Evolutionary conservation across 2,888 invertebrate species (phyloP).

Genomic region (Heteromyza rotundicornis): DNA sequence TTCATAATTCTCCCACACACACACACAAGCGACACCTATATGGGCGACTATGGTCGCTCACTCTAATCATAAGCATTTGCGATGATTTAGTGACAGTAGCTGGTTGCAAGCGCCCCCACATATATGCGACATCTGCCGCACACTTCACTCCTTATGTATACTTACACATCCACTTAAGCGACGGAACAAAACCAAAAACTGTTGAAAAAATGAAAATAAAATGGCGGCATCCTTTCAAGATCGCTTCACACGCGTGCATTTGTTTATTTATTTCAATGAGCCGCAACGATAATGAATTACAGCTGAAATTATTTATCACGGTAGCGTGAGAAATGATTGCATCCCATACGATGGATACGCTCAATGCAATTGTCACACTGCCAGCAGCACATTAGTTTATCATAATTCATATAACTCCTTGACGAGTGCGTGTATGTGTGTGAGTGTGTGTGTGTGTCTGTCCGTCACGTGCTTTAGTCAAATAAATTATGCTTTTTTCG

Average conservation of each 20-base stretch:
- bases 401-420: conserved; percentile 4
- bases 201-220: not conserved
- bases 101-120: conserved; percentile 26
- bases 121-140: conserved; percentile 2
- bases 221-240: conserved; percentile 46
- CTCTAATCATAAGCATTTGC: conserved; percentile 8
- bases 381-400: not conserved
- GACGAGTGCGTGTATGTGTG: not conserved
- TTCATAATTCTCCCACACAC: conserved; percentile 1
- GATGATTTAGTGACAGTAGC: conserved; percentile 49
- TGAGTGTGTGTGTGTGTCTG: not conserved
- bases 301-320: conserved; percentile 17
- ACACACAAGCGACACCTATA: too few species aligned
- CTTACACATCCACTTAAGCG: not conserved
- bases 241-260: conserved; percentile 45
- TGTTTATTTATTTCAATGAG: conserved; percentile 38
- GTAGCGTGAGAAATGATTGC: conserved; percentile 15
- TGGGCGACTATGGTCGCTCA: too few species aligned
- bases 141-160: conserved; percentile 1
- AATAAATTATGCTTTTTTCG: conserved; percentile 11
- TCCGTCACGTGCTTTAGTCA: conserved; percentile 2
- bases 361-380: not conserved
- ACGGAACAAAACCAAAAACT: too few species aligned
- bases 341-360: not conserved
- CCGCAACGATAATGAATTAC: conserved; percentile 38